Evolutionary conservation across 2,888 invertebrate genomes (phyloP).

Genomic region (Cactoblastis cactorum): DNA sequence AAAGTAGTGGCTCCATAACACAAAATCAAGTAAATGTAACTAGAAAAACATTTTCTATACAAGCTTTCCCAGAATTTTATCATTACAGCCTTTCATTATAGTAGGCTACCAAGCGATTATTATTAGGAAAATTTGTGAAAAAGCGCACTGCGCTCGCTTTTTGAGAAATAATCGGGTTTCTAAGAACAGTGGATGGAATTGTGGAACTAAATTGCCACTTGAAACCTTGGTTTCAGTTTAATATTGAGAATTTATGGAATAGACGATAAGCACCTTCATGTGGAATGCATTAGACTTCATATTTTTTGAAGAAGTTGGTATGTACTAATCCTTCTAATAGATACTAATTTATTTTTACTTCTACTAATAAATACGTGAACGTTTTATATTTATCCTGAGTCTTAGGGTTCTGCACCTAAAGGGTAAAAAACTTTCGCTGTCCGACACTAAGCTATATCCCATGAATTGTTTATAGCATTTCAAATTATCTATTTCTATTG

Average conservation of each 20-base stretch:
- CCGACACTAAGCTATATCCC: too few relatives aligned
- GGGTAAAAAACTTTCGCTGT: too few relatives aligned
- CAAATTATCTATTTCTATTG: too few relatives aligned
- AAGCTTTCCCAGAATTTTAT: background rate
- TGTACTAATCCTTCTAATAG: too few relatives aligned
- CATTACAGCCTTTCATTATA: background rate
- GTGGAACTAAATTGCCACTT: conserved; percentile 6
- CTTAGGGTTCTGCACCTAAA: too few relatives aligned
- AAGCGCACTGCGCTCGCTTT: conserved; percentile 9
- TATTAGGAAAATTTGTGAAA: background rate
- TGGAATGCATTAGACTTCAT: background rate
- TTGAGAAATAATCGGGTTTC: conserved; percentile 1
- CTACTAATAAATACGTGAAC: too few relatives aligned
- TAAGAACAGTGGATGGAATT: background rate
- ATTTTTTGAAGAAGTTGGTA: too few relatives aligned
- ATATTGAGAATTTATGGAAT: background rate
- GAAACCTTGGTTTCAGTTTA: conserved; percentile 5
- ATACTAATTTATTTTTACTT: too few relatives aligned
- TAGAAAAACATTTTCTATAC: background rate
- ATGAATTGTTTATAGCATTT: too few relatives aligned
- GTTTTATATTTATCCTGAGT: too few relatives aligned
- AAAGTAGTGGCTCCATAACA: too few relatives aligned
- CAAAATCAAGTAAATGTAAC: too few relatives aligned
- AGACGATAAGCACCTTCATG: background rate
- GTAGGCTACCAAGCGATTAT: background rate